phyloP scores from a whole-genome alignment of 2,888 invertebrate genomes.

The Caenorhabditis sp. region DNA sequence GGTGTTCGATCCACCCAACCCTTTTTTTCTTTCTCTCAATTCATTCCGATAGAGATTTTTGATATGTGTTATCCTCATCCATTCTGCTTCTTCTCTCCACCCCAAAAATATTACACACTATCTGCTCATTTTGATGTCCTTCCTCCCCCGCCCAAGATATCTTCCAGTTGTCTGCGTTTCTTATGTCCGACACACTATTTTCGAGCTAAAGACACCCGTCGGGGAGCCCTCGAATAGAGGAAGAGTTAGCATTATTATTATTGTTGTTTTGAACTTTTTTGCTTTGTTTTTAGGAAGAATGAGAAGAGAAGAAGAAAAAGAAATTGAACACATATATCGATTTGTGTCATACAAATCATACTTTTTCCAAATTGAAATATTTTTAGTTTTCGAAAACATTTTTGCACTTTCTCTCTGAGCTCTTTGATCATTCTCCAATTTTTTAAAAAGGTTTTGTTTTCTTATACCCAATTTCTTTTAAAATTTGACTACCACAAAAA shows the following conservation, averaged over 20 bases:
- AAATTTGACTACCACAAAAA: too few species aligned
- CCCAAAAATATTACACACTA: background rate
- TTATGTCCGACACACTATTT: background rate
- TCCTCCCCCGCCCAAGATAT: background rate
- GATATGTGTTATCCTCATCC: slow-evolving; percentile 2
- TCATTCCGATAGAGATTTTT: slow-evolving; percentile 5
- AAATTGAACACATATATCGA: too few species aligned
- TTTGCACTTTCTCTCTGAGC: too few species aligned
- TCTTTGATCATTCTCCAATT: too few species aligned
- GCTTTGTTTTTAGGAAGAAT: background rate
- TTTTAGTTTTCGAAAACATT: too few species aligned
- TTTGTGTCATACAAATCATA: background rate
- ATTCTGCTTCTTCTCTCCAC: background rate
- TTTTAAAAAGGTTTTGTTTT: too few species aligned
- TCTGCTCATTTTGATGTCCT: background rate
- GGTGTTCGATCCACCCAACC: too few species aligned
- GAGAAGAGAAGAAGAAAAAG: too few species aligned
- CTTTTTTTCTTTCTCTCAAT: background rate
- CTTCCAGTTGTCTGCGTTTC: slow-evolving; percentile 1
- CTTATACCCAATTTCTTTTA: too few species aligned
- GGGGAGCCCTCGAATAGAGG: background rate
- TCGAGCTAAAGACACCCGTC: background rate
- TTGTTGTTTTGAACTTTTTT: slow-evolving; percentile 1
- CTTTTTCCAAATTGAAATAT: too few species aligned
- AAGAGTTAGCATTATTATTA: background rate